Evolutionary conservation across 2,113 vertebrate genomes (phyloP).

Genomic region (Sitta europaea): DNA sequence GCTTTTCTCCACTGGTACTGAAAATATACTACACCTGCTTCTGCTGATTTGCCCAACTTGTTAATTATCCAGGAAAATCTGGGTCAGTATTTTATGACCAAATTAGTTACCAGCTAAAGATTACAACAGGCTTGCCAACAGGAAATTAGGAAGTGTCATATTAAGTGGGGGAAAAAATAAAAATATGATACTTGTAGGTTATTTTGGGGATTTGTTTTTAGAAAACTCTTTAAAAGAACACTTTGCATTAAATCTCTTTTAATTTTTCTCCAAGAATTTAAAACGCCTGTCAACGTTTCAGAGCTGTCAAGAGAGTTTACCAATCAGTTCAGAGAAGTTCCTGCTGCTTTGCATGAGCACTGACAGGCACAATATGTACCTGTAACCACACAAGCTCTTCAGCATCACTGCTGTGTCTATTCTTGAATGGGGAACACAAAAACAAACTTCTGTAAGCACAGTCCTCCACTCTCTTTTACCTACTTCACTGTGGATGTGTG

Average conservation of each 20-base stretch:
- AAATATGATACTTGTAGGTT: neutral
- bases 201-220: neutral
- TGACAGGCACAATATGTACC: neutral
- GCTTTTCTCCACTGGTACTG: slow-evolving; percentile 41
- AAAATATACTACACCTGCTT: slow-evolving; percentile 53
- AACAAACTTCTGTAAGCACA: neutral
- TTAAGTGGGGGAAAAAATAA: neutral
- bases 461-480: neutral
- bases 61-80: slow-evolving; percentile 63
- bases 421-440: neutral
- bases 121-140: slow-evolving; percentile 34
- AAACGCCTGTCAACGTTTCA: neutral
- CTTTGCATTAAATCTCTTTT: neutral
- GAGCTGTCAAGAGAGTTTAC: neutral
- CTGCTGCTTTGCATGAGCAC: neutral
- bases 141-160: slow-evolving; percentile 17
- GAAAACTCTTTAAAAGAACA: neutral
- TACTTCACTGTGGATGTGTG: neutral
- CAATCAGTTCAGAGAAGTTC: neutral
- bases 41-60: slow-evolving; percentile 39
- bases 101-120: slow-evolving; percentile 39
- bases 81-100: slow-evolving; percentile 51
- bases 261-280: neutral
- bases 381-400: neutral
- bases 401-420: neutral